phyloP scores from a whole-genome alignment of 2,888 invertebrate genomes.

The Luffia ferchaultella region DNA sequence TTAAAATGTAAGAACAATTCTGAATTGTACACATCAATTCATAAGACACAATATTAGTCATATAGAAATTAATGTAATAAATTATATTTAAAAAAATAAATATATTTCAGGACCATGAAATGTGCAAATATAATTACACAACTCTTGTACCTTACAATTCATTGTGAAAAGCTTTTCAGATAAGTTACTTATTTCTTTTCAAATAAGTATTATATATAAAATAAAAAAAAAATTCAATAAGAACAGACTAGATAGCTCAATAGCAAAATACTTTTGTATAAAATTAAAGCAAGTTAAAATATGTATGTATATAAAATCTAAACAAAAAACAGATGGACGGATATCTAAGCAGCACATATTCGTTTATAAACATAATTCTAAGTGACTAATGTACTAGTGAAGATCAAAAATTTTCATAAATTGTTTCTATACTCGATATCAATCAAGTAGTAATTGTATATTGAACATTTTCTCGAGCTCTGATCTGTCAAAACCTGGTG shows the following conservation, averaged over 20 bases:
- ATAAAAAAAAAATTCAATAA: not conserved
- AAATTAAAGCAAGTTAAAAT: not conserved
- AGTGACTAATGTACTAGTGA: conserved; percentile 6
- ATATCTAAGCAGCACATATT: conserved; percentile 6
- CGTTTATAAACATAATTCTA: conserved; percentile 6
- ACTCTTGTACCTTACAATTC: no score
- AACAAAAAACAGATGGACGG: no score
- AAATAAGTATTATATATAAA: no score
- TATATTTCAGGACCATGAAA: no score
- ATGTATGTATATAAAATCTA: not conserved
- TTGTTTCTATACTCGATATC: conserved; percentile 12
- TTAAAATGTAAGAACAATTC: no score
- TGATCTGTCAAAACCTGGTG: conserved; percentile 47
- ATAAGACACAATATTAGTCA: no score
- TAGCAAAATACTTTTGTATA: not conserved
- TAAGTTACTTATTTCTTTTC: no score
- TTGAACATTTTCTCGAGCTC: conserved; percentile 57
- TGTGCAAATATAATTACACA: no score
- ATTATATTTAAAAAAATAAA: no score
- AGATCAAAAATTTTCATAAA: conserved; percentile 7
- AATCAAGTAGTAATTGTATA: conserved; percentile 57
- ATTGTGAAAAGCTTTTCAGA: no score
- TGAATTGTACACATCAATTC: no score
- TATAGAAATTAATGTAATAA: no score
- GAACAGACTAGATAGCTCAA: not conserved